A percentile compares a stretch with the other conserved stretches of the same genome.
phyloP scores from a whole-genome alignment of 2,797 vertebrate genomes.

The Coranthus polyacanthus region DNA sequence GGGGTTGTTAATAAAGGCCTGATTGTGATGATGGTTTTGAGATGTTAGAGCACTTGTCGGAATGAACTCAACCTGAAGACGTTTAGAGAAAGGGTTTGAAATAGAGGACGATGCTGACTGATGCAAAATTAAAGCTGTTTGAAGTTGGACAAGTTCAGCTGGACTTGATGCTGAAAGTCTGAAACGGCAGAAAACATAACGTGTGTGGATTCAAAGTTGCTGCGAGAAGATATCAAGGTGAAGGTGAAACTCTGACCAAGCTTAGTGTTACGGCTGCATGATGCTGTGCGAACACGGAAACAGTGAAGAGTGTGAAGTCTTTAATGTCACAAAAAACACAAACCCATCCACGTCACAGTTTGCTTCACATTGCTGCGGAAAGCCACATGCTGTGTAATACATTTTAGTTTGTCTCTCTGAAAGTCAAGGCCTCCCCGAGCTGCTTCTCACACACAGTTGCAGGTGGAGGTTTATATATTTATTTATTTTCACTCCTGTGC shows the following conservation, averaged over 20 bases:
- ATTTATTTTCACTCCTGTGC: neutral
- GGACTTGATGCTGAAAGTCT: neutral
- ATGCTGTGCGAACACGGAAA: too few species aligned
- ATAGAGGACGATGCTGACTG: neutral
- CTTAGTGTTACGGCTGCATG: too few species aligned
- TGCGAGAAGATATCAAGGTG: too few species aligned
- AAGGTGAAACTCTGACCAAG: too few species aligned
- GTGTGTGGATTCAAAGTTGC: too few species aligned
- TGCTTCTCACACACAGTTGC: slow-evolving; percentile 6
- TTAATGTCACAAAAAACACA: neutral
- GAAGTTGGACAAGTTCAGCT: too few species aligned
- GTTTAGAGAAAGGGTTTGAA: too few species aligned
- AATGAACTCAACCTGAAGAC: too few species aligned
- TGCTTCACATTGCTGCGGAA: neutral
- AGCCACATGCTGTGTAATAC: neutral
- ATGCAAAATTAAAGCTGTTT: too few species aligned
- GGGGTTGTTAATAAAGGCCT: slow-evolving; percentile 68
- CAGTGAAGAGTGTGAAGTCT: too few species aligned
- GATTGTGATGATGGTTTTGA: slow-evolving; percentile 52
- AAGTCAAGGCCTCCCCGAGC: neutral
- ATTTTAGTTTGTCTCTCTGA: neutral
- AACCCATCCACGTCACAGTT: too few species aligned
- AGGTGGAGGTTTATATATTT: slow-evolving; percentile 7
- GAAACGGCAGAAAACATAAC: neutral
- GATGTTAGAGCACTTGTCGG: too few species aligned